Evolutionary conservation across 2,888 invertebrate genomes (phyloP).

Genomic region (Linnaemya tessellans): DNA sequence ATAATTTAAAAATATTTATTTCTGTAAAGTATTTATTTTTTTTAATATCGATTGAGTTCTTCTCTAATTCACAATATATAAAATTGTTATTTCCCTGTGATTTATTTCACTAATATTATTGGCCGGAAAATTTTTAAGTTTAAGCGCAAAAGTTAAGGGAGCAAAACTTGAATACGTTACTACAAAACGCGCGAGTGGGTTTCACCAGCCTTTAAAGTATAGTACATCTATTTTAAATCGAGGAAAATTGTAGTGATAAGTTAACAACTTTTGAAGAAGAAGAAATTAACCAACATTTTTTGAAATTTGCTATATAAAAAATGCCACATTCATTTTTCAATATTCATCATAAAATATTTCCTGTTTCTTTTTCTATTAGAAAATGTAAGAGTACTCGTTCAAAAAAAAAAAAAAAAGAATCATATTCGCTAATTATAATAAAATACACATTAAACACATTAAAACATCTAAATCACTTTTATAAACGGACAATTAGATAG

Average conservation of each 20-base stretch:
- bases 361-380: slow-evolving; percentile 38
- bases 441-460: slow-evolving; percentile 36
- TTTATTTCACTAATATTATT: too few species aligned
- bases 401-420: too few species aligned
- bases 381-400: slow-evolving; percentile 67
- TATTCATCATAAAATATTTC: slow-evolving; percentile 42
- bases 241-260: neutral
- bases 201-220: neutral
- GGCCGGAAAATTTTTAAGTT: too few species aligned
- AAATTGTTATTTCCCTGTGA: too few species aligned
- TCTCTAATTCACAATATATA: too few species aligned
- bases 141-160: too few species aligned
- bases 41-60: too few species aligned
- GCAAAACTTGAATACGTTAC: too few species aligned
- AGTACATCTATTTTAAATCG: neutral
- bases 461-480: slow-evolving; percentile 30
- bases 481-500: slow-evolving; percentile 33
- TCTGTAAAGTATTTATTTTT: too few species aligned
- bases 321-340: slow-evolving; percentile 42
- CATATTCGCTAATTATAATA: slow-evolving; percentile 37
- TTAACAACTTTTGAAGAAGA: neutral
- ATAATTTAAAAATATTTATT: too few species aligned
- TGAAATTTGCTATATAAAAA: slow-evolving; percentile 53
- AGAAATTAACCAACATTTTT: slow-evolving; percentile 32
- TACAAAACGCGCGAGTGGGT: too few species aligned